These are phyloP conservation scores for Polydesmus complanatus DNA, from an alignment of 2,888 invertebrate genomes.

Conservation along the genomic window DNA sequence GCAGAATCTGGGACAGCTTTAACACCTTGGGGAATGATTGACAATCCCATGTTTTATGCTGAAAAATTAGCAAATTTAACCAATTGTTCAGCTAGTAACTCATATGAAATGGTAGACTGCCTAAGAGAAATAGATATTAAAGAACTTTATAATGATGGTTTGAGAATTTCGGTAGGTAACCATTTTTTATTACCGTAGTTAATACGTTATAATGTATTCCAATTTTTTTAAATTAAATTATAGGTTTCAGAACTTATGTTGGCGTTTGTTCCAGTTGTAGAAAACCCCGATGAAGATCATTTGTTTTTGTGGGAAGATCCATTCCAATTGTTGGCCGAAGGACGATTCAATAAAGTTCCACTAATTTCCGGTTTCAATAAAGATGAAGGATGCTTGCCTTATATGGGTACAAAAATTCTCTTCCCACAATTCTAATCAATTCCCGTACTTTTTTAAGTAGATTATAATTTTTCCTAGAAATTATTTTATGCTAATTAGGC, in stretches of 20 bases:
- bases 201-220: no score
- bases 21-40: neutral
- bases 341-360: slow-evolving; percentile 12
- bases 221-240: no score
- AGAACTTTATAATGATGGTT: neutral
- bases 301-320: slow-evolving; percentile 7
- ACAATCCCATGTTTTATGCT: neutral
- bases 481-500: no score
- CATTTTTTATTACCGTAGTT: no score
- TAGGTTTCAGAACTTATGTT: neutral
- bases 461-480: no score
- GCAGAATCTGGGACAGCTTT: neutral
- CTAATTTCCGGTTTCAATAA: slow-evolving; percentile 5
- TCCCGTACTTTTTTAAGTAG: no score
- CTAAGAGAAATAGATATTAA: neutral
- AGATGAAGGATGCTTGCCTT: slow-evolving; percentile 9
- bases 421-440: no score
- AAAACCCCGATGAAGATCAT: neutral
- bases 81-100: neutral
- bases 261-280: slow-evolving; percentile 1
- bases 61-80: neutral
- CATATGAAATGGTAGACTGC: neutral
- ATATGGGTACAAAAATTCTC: neutral
- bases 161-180: neutral
- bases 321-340: neutral